phyloP scores from a whole-genome alignment of 2,888 invertebrate genomes.

The Melanostoma scalare region DNA sequence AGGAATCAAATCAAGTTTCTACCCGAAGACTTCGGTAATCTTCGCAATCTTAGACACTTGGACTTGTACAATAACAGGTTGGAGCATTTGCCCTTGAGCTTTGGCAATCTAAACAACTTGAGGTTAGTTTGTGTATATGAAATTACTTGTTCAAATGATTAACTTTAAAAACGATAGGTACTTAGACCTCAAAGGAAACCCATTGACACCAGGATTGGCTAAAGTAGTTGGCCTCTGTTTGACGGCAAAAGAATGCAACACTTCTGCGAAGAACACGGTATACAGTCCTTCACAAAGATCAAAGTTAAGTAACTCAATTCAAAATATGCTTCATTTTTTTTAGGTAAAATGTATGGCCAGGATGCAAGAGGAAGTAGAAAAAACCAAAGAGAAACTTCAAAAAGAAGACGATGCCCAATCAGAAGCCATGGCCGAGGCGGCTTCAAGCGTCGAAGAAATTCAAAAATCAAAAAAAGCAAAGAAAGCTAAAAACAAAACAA shows the following conservation, averaged over 20 bases:
- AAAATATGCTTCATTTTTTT: slow-evolving; percentile 28
- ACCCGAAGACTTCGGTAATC: slow-evolving; percentile 89
- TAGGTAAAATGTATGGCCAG: slow-evolving; percentile 77
- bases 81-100: slow-evolving; percentile 86
- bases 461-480: slow-evolving; percentile 76
- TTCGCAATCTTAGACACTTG: slow-evolving; percentile 87
- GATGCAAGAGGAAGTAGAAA: slow-evolving; percentile 77
- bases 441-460: slow-evolving; percentile 72
- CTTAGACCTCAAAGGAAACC: slow-evolving; percentile 91
- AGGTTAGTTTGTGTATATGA: slow-evolving; percentile 69
- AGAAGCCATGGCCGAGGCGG: slow-evolving; percentile 50
- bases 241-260: slow-evolving; percentile 87
- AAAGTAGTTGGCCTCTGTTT: slow-evolving; percentile 89
- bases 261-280: slow-evolving; percentile 87
- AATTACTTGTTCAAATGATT: neutral
- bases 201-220: slow-evolving; percentile 86
- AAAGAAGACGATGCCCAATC: slow-evolving; percentile 65
- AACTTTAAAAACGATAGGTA: slow-evolving; percentile 82
- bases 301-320: no score
- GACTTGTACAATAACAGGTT: slow-evolving; percentile 89
- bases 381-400: slow-evolving; percentile 75
- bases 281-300: no score
- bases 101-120: slow-evolving; percentile 86
- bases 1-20: slow-evolving; percentile 88
- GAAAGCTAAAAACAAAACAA: slow-evolving; percentile 71